Evolutionary conservation across 2,797 vertebrate genomes (phyloP).

Genomic region (Gambusia yucatana): DNA sequence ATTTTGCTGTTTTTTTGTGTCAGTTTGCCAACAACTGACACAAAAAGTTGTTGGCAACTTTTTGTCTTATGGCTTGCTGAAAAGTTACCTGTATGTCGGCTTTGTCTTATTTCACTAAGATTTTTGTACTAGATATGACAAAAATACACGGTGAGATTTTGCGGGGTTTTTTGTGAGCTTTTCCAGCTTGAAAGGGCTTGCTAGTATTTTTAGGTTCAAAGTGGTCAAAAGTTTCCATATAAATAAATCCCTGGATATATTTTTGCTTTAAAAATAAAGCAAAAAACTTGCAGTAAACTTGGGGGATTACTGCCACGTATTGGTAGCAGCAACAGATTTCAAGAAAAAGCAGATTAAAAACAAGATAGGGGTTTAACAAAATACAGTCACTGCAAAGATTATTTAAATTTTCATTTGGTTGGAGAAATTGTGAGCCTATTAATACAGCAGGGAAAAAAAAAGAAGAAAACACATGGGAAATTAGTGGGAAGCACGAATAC

Average conservation of each 20-base stretch:
- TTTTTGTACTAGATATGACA: too few relatives aligned
- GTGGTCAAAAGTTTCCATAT: too few relatives aligned
- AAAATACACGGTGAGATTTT: too few relatives aligned
- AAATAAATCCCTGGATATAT: too few relatives aligned
- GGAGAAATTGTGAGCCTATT: not conserved
- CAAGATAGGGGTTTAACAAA: not conserved
- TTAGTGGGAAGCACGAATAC: slow-evolving; percentile 59
- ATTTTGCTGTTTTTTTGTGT: not conserved
- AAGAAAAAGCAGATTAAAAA: not conserved
- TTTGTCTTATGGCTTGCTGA: too few relatives aligned
- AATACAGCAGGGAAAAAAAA: slow-evolving; percentile 3
- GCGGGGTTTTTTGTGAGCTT: too few relatives aligned
- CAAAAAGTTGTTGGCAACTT: too few relatives aligned
- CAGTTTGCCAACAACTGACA: not conserved
- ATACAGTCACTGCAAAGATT: not conserved
- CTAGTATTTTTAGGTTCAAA: too few relatives aligned
- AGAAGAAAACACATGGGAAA: slow-evolving; percentile 59
- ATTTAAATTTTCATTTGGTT: not conserved
- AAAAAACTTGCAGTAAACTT: not conserved
- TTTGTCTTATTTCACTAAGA: too few relatives aligned
- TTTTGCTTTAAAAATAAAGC: too few relatives aligned
- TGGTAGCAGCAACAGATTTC: not conserved
- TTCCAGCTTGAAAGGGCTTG: too few relatives aligned
- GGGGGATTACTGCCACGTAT: not conserved
- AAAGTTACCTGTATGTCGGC: too few relatives aligned